Base-by-base conservation (phyloP, 2,888 invertebrate species). In the Sinohyriopsis cumingii region DNA sequence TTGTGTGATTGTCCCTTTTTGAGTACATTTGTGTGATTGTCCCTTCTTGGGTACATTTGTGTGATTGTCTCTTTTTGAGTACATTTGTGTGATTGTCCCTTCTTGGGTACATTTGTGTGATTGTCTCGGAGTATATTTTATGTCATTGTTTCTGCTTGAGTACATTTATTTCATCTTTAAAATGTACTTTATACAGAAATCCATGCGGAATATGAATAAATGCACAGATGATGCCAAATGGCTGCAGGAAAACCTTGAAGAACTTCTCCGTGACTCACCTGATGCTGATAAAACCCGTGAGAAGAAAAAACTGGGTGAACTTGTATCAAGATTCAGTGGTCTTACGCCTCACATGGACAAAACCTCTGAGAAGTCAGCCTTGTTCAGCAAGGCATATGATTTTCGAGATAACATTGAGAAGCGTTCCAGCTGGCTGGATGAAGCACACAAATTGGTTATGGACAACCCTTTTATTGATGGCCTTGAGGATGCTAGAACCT, bases 261-360 rank as follows among this genome's bases (percentile, higher is more conserved):
- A 94, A 83, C 92, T 98, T 72, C 93, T 95, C 25, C 95, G 95
- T 55, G 95, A 96, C 86, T 94, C 95, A 80, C 93, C 95, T 19
- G 95, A 96, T 84, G 92, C 92, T 62, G 95, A 96, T 90, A 94
- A 95, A 0, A 92, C 93, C 76, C 91, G 92, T 45, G 97, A 97
- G 89, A 96, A 97, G 89, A 92, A 93, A 73, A 93, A 93, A 84
- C 91, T 98, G 20, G 96, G 96, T 88, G 82, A 76, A 18, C 73
- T 85, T 56, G 95, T 97, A 73, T 93, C 94, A 0, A 93, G 97
- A 75, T 97, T 97, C 76, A 69, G 79, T 53, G 81, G 83, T 86
- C 91, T 98, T 19, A 95, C 97, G 83, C 97, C 97, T 0, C 95
- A 95, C 2, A 95, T 97, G 80, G 97, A 97, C 90, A 94, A 96